These are phyloP conservation scores for Lithophane socia DNA, from an alignment of 2,888 invertebrate genomes.

Conservation along the genomic window DNA sequence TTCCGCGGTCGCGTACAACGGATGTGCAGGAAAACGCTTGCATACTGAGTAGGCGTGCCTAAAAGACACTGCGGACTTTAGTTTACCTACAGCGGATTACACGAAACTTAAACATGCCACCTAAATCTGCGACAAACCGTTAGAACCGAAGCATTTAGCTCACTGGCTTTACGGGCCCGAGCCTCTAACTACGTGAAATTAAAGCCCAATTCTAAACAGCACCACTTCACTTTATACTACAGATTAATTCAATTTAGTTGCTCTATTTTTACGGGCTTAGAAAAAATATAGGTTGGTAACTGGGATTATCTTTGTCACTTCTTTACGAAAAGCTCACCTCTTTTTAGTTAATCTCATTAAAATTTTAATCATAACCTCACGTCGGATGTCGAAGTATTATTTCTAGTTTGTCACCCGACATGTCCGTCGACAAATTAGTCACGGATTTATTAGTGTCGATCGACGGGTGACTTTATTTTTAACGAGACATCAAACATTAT, in stretches of 20 bases:
- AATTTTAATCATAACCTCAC: slow-evolving; percentile 83
- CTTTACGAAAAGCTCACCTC: slow-evolving; percentile 50
- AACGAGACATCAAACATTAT: slow-evolving; percentile 90
- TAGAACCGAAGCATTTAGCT: slow-evolving; percentile 79
- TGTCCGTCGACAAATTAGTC: slow-evolving; percentile 89
- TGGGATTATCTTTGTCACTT: slow-evolving; percentile 67
- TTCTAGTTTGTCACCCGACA: slow-evolving; percentile 81
- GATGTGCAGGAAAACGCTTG: slow-evolving; percentile 89
- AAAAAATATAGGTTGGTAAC: slow-evolving; percentile 54
- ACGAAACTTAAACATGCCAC: slow-evolving; percentile 88
- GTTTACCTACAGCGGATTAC: slow-evolving; percentile 88
- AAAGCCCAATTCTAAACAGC: slow-evolving; percentile 67
- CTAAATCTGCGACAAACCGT: slow-evolving; percentile 85
- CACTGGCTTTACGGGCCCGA: slow-evolving; percentile 75
- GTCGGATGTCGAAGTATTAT: slow-evolving; percentile 82
- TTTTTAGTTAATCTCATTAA: slow-evolving; percentile 84
- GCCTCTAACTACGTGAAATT: slow-evolving; percentile 74
- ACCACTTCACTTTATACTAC: slow-evolving; percentile 67
- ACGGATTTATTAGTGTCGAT: slow-evolving; percentile 87
- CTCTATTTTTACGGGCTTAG: slow-evolving; percentile 60
- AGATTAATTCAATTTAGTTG: slow-evolving; percentile 67
- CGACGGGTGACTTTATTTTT: slow-evolving; percentile 87
- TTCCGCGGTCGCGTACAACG: slow-evolving; percentile 89
- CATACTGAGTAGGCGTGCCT: slow-evolving; percentile 90
- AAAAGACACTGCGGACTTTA: slow-evolving; percentile 90